Evolutionary conservation across 2,888 invertebrate species (phyloP).

Genomic region (Micoletzkya japonica): DNA sequence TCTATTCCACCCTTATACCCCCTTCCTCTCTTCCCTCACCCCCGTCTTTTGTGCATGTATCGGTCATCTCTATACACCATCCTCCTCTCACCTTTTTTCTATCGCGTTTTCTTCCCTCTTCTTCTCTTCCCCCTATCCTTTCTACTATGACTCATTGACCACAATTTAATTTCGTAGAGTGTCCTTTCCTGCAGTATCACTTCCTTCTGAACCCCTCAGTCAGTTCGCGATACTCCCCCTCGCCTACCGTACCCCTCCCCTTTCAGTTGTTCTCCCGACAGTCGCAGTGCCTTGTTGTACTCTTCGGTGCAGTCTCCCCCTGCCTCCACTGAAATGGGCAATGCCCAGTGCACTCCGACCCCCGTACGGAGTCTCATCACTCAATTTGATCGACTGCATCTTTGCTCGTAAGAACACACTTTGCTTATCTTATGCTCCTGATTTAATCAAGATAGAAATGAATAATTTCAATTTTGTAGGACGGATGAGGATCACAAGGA

Average conservation of each 20-base stretch:
- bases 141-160: no score
- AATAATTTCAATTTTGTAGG: neutral
- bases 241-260: neutral
- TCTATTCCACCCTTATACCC: neutral
- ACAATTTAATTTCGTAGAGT: no score
- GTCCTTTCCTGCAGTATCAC: neutral
- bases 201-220: neutral
- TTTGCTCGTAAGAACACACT: conserved; percentile 5
- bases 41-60: neutral
- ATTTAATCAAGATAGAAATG: neutral
- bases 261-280: conserved; percentile 8
- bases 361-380: conserved; percentile 24
- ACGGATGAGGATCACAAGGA: conserved; percentile 25
- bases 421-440: neutral
- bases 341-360: conserved; percentile 22
- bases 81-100: no score
- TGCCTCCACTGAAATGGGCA: conserved; percentile 1
- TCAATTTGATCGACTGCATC: conserved; percentile 16
- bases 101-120: no score
- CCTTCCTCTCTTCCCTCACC: neutral
- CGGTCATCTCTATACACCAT: no score
- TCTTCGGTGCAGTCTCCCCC: neutral
- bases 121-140: no score
- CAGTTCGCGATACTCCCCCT: neutral
- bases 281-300: neutral